Conservation (phyloP, 2,888 invertebrate species). For the Perithous albicinctus region DNA sequence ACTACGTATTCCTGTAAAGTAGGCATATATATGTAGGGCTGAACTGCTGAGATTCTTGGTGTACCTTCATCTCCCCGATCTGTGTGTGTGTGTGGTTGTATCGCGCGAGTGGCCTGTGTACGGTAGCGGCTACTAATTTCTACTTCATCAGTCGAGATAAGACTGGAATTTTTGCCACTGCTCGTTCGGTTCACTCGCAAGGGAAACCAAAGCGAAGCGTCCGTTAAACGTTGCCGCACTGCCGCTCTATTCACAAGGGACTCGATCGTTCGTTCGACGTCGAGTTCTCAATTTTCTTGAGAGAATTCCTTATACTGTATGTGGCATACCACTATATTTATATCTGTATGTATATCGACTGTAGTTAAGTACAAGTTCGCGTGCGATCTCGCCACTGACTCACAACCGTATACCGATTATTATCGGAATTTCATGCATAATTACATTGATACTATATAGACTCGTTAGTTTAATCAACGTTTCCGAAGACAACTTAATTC, state of each 20-base stretch:
- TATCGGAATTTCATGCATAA: constrained; percentile 65
- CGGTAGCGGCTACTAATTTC: constrained; percentile 85
- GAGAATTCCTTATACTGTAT: constrained; percentile 47
- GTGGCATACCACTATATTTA: constrained; percentile 17
- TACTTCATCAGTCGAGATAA: constrained; percentile 84
- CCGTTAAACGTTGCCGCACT: constrained; percentile 55
- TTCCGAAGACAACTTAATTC: constrained; percentile 56
- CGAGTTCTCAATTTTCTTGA: constrained; percentile 65
- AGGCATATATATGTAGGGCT: constrained; percentile 37
- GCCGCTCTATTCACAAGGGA: constrained; percentile 13
- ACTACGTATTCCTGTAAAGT: constrained; percentile 14
- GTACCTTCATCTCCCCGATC: constrained; percentile 37
- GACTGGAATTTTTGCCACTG: constrained; percentile 81
- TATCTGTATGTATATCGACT: background rate
- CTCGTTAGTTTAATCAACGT: constrained; percentile 12
- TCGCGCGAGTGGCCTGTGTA: constrained; percentile 77
- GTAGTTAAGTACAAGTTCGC: constrained; percentile 40
- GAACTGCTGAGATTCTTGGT: constrained; percentile 52
- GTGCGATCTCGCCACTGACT: constrained; percentile 60
- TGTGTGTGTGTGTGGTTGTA: constrained; percentile 54
- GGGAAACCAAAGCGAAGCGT: constrained; percentile 57
- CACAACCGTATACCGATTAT: constrained; percentile 53
- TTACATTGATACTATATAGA: constrained; percentile 59
- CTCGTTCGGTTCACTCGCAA: constrained; percentile 19
- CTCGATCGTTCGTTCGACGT: constrained; percentile 44